A percentile compares a stretch with the other conserved stretches of the same genome.
Conservation (phyloP, 2,797 vertebrate species). For the Australoheros facetus region DNA sequence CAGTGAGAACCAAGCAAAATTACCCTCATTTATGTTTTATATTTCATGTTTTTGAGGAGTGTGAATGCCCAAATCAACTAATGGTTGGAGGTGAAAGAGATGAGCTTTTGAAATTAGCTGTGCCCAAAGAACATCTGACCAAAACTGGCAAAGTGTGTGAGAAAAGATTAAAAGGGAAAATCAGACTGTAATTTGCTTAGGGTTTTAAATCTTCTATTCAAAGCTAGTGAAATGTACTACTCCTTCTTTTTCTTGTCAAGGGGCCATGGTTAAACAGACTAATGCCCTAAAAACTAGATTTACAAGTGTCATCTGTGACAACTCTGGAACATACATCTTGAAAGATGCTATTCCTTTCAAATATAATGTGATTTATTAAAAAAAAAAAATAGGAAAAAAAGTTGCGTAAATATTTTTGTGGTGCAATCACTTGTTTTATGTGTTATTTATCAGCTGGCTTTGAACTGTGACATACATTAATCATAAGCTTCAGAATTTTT, state of each 20-base stretch:
- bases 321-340: neutral
- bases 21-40: neutral
- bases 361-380: neutral
- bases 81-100: neutral
- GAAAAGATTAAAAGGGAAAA: neutral
- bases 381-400: neutral
- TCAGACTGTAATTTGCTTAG: neutral
- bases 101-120: neutral
- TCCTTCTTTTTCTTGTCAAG: neutral
- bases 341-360: neutral
- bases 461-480: neutral
- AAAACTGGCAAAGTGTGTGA: neutral
- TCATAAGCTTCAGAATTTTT: neutral
- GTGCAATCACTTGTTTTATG: neutral
- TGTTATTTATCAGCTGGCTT: neutral
- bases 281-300: neutral
- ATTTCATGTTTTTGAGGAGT: neutral
- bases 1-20: neutral
- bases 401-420: neutral
- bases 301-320: neutral
- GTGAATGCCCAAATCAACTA: neutral
- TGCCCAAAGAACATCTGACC: neutral
- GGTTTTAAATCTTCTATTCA: neutral
- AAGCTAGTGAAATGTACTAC: fast-evolving
- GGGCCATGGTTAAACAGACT: neutral